A percentile compares a stretch with the other conserved stretches of the same genome.
Conservation (phyloP, 1,140 invertebrate genomes). For the Drosophila setifemur region DNA sequence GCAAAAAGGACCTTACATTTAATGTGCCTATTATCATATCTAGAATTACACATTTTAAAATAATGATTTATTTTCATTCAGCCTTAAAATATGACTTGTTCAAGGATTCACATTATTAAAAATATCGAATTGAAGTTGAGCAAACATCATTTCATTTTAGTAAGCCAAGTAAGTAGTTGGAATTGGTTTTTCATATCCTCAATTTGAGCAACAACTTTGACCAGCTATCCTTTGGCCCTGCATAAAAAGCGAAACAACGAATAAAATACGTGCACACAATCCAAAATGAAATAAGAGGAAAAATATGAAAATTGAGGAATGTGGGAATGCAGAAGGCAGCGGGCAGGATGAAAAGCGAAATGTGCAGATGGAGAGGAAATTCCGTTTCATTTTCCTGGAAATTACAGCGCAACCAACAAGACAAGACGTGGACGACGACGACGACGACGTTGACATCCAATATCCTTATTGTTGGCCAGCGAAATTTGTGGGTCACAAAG, state of each 20-base stretch:
- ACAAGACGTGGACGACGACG: too few relatives aligned
- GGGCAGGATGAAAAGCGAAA: constrained; percentile 11
- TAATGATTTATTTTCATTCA: too few relatives aligned
- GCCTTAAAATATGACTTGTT: too few relatives aligned
- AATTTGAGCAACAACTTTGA: constrained; percentile 46
- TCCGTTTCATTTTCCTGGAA: constrained; percentile 53
- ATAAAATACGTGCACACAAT: constrained; percentile 66
- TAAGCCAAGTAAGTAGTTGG: not conserved
- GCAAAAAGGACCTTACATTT: too few relatives aligned
- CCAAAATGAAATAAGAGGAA: constrained; percentile 41
- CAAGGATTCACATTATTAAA: too few relatives aligned
- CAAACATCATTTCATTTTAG: too few relatives aligned
- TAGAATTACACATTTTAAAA: too few relatives aligned
- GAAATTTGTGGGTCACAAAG: constrained; percentile 74
- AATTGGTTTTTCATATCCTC: constrained; percentile 8
- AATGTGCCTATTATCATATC: too few relatives aligned
- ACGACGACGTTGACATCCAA: constrained; percentile 72
- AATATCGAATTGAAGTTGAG: too few relatives aligned
- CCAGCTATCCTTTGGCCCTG: constrained; percentile 27
- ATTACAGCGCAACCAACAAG: constrained; percentile 43
- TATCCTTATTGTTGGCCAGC: constrained; percentile 74
- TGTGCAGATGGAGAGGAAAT: constrained; percentile 15
- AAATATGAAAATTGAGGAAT: constrained; percentile 68
- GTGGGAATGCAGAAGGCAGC: constrained; percentile 26
- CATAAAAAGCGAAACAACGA: constrained; percentile 27